A percentile compares a stretch with the other conserved stretches of the same genome.
Evolutionary conservation across 2,113 vertebrate genomes (phyloP).

Genomic region (Fukomys damarensis): DNA sequence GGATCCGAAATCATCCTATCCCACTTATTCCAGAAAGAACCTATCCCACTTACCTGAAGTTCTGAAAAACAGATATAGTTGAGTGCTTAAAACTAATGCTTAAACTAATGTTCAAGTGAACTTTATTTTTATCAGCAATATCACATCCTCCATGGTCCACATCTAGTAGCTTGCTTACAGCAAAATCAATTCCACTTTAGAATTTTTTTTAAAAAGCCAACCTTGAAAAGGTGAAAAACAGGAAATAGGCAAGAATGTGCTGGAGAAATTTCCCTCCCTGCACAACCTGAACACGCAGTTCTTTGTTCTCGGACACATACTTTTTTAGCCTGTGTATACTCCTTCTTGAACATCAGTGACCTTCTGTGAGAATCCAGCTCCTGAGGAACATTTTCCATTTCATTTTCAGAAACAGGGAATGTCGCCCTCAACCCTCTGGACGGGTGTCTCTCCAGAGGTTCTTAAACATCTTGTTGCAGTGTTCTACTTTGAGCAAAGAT

Average conservation of each 20-base stretch:
- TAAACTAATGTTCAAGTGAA: neutral
- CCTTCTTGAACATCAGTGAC: neutral
- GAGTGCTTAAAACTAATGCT: neutral
- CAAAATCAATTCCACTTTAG: neutral
- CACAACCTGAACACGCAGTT: neutral
- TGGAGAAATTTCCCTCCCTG: neutral
- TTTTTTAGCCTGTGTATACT: neutral
- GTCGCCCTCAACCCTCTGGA: neutral
- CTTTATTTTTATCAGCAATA: neutral
- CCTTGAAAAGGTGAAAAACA: fast-evolving
- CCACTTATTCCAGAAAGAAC: neutral
- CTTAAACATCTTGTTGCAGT: neutral
- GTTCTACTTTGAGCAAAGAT: neutral
- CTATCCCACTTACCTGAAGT: neutral
- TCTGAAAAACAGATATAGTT: neutral
- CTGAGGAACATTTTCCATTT: neutral
- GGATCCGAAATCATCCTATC: neutral
- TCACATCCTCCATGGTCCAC: neutral
- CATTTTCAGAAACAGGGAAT: neutral
- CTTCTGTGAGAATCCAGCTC: neutral
- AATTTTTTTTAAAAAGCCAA: neutral
- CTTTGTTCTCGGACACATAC: neutral
- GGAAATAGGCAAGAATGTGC: neutral
- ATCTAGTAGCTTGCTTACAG: neutral
- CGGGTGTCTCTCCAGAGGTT: neutral